Evolutionary conservation across 1,140 invertebrate species (phyloP).

Genomic region (Bathynomus jamesi): DNA sequence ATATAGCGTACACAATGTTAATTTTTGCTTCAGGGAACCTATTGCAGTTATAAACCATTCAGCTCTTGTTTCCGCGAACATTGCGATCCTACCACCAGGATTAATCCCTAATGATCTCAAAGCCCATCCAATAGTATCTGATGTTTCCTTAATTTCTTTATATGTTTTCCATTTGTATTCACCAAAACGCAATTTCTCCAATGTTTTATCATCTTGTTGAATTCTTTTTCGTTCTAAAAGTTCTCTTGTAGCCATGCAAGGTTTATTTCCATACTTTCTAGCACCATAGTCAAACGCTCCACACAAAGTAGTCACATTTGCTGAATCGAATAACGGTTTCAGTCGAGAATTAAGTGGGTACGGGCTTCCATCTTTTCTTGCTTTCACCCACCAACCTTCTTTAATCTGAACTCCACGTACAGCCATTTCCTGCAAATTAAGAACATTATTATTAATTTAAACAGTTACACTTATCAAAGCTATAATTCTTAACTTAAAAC

Average conservation of each 20-base stretch:
- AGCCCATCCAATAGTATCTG: constrained; percentile 44
- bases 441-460: neutral
- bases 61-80: constrained; percentile 54
- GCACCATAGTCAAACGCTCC: constrained; percentile 26
- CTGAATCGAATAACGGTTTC: constrained; percentile 21
- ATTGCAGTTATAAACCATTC: constrained; percentile 54
- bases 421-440: neutral
- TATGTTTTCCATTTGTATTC: constrained; percentile 51
- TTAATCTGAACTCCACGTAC: neutral
- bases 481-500: no score
- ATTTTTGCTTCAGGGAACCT: constrained; percentile 45
- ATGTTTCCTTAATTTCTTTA: constrained; percentile 44
- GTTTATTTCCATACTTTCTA: constrained; percentile 40
- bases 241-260: constrained; percentile 50
- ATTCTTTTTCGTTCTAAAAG: constrained; percentile 50
- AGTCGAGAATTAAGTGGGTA: constrained; percentile 25
- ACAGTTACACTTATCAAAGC: no score
- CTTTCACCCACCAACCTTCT: constrained; percentile 17
- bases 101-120: constrained; percentile 44
- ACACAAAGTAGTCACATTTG: constrained; percentile 23
- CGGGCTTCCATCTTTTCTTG: constrained; percentile 16
- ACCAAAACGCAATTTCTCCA: constrained; percentile 51
- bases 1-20: constrained; percentile 53
- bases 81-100: constrained; percentile 46
- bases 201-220: constrained; percentile 50